Evolutionary conservation across 1,140 invertebrate species (phyloP).

Genomic region (Coenobita brevimanus): DNA sequence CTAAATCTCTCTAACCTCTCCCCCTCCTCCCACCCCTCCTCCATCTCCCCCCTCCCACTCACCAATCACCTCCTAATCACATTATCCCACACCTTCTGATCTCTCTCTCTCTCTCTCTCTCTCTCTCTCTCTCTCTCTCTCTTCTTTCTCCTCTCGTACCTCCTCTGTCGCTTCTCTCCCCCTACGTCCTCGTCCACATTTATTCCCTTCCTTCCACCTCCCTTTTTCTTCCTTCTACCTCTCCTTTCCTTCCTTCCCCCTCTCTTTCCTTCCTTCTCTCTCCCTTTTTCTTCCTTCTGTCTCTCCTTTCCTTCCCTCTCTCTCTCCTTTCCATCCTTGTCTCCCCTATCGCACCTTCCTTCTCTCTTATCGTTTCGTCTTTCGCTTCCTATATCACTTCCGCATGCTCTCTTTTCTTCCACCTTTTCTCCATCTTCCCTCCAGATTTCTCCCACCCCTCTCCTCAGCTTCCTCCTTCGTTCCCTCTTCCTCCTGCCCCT

Average conservation of each 20-base stretch:
- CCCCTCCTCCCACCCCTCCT: not conserved
- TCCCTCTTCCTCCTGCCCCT: no score
- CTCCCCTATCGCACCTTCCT: not conserved
- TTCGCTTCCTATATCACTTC: not conserved
- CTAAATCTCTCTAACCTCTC: no score
- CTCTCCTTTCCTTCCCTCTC: no score
- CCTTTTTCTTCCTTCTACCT: not conserved
- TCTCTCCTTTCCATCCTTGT: no score
- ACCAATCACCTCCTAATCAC: not conserved
- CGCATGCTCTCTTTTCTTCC: no score
- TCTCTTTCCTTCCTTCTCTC: not conserved
- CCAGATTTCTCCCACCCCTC: no score
- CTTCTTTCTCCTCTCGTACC: not conserved
- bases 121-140: not conserved
- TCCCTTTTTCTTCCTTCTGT: no score
- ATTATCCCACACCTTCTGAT: no score
- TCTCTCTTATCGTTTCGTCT: not conserved
- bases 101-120: conserved; percentile 15
- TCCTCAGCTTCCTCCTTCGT: no score
- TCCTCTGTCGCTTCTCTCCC: not conserved
- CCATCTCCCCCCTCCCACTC: not conserved
- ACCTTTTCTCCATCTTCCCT: not conserved
- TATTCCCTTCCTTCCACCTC: not conserved
- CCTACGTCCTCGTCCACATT: not conserved
- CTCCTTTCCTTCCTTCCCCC: not conserved